Evolutionary conservation across 2,113 vertebrate genomes (phyloP).

Genomic region (Myrmecophaga tridactyla): DNA sequence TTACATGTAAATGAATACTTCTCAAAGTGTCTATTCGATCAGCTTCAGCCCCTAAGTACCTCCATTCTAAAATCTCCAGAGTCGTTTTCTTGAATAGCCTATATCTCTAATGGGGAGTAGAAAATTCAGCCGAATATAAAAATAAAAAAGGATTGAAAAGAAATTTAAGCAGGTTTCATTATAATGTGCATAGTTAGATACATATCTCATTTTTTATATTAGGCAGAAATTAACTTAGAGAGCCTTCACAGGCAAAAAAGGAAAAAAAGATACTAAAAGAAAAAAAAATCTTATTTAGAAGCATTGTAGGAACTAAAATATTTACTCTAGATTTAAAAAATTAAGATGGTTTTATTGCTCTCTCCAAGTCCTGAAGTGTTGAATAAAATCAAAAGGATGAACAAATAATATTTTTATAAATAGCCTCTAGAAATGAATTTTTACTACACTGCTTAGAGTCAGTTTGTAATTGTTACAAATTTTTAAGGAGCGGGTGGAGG

Average conservation of each 20-base stretch:
- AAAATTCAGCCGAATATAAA: background rate
- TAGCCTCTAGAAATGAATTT: conserved; percentile 22
- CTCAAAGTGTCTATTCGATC: background rate
- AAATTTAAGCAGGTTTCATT: background rate
- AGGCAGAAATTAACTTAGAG: conserved; percentile 1
- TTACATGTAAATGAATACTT: background rate
- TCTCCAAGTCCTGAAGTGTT: background rate
- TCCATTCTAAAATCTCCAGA: background rate
- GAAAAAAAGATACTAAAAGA: background rate
- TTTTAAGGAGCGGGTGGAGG: conserved; percentile 1
- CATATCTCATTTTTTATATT: background rate
- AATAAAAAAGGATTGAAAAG: conserved; percentile 39
- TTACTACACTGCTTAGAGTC: background rate
- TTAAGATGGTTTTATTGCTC: background rate
- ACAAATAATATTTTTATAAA: background rate
- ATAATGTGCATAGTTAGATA: conserved; percentile 14
- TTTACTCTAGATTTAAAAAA: background rate
- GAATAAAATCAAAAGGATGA: conserved; percentile 10
- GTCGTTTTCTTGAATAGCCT: background rate
- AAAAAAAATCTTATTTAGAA: background rate
- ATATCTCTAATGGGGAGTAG: background rate
- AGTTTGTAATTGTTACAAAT: background rate
- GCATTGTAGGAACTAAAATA: background rate
- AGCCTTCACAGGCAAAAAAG: background rate
- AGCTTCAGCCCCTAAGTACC: background rate